Percentiles rank a stretch among this genome's conserved stretches.
Evolutionary conservation across 2,888 invertebrate genomes (phyloP).

Genomic region (Myathropa florea): DNA sequence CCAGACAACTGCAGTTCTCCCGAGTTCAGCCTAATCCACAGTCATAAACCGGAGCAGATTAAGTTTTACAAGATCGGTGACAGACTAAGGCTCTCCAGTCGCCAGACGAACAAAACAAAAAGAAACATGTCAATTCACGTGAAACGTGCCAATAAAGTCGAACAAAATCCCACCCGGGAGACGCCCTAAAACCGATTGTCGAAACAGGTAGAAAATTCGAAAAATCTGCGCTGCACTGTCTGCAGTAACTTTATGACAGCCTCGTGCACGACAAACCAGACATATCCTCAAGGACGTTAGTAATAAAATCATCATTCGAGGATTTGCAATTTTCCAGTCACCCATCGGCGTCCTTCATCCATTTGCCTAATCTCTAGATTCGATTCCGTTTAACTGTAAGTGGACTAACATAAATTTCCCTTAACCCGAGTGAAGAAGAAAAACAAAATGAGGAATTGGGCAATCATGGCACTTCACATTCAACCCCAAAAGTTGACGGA

Average conservation of each 20-base stretch:
- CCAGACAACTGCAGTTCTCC: background rate
- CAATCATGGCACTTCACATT: constrained; percentile 49
- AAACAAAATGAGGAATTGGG: background rate
- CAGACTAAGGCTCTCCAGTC: background rate
- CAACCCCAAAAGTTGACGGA: background rate
- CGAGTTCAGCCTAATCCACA: background rate
- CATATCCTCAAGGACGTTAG: background rate
- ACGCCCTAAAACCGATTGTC: background rate
- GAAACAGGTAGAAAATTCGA: background rate
- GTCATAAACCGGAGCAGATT: background rate
- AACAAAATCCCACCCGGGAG: background rate
- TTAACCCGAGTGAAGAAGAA: background rate
- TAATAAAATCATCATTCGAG: background rate
- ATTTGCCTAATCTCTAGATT: constrained; percentile 16
- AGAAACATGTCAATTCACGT: background rate
- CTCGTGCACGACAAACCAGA: background rate
- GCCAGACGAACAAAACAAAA: background rate
- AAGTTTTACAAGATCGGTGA: background rate
- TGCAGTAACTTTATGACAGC: background rate
- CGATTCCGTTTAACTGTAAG: constrained; percentile 1
- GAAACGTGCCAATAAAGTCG: background rate
- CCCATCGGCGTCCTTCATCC: background rate
- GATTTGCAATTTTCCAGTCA: background rate
- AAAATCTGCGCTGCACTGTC: background rate
- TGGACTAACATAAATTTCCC: background rate